Percentiles rank a stretch among this genome's conserved stretches.
Conservation (phyloP, 2,113 vertebrate species). For the Ivindomyrus marchei region DNA sequence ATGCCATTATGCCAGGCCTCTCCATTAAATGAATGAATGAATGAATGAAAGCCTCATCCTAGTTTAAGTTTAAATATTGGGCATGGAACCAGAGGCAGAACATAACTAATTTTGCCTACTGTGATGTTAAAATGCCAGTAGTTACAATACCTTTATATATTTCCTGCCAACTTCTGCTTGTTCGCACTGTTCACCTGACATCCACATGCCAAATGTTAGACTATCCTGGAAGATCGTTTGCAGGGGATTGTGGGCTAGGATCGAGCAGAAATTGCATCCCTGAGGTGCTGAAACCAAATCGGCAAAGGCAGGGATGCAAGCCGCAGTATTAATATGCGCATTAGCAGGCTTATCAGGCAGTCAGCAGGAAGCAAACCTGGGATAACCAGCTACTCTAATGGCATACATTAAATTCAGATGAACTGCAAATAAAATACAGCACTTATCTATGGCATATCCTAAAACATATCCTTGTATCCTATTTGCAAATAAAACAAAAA, state of each 20-base stretch:
- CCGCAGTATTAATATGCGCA: no score
- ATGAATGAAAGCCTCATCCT: background rate
- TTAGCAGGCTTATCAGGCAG: background rate
- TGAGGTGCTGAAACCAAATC: background rate
- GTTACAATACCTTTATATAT: background rate
- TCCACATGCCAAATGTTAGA: background rate
- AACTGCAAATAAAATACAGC: background rate
- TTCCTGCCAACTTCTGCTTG: background rate
- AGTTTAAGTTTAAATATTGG: background rate
- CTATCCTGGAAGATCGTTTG: background rate
- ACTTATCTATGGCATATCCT: background rate
- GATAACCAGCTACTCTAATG: background rate
- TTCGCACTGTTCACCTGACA: background rate
- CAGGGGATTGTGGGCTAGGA: background rate
- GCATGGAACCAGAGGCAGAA: background rate
- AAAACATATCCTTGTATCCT: background rate
- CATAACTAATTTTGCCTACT: background rate
- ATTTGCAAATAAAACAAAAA: background rate
- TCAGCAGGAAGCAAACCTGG: background rate
- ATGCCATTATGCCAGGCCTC: background rate
- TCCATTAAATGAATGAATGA: background rate
- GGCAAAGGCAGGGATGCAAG: background rate
- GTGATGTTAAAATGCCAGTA: background rate
- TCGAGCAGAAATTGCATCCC: background rate
- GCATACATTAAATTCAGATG: background rate